These are phyloP conservation scores for Stegodyphus mimosarum DNA, from an alignment of 1,140 invertebrate genomes.

Conservation along the genomic window DNA sequence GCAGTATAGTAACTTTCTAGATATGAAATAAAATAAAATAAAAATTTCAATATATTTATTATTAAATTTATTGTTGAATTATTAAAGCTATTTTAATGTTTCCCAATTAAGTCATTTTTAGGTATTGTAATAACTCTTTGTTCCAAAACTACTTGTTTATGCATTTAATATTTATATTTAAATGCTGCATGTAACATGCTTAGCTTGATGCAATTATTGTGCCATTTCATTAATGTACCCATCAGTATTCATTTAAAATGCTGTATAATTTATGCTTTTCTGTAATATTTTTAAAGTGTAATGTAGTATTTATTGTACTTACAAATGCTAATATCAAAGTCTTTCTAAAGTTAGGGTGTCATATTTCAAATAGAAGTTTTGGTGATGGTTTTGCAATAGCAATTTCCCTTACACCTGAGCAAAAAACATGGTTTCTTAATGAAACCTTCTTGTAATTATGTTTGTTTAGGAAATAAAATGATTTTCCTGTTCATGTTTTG, in stretches of 20 bases:
- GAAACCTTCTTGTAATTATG: constrained; percentile 16
- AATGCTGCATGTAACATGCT: no score
- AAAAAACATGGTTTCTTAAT: neutral
- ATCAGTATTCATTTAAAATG: constrained; percentile 21
- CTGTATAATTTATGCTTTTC: constrained; percentile 31
- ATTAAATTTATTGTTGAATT: no score
- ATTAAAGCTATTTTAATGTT: no score
- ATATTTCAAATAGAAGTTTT: neutral
- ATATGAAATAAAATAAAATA: no score
- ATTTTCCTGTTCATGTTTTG: no score
- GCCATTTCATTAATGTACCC: constrained; percentile 12
- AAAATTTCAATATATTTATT: no score
- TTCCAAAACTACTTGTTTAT: no score
- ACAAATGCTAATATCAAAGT: neutral
- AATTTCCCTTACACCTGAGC: neutral
- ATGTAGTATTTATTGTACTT: constrained; percentile 18
- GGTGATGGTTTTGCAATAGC: constrained; percentile 11
- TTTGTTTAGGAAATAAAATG: neutral
- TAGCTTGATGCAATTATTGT: neutral
- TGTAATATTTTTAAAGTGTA: constrained; percentile 1
- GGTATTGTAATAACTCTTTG: no score
- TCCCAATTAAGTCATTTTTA: no score
- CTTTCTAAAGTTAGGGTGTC: neutral
- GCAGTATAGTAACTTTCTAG: no score
- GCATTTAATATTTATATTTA: no score